These are phyloP conservation scores for Meta bourneti DNA, from an alignment of 2,888 invertebrate genomes.

Conservation along the genomic window DNA sequence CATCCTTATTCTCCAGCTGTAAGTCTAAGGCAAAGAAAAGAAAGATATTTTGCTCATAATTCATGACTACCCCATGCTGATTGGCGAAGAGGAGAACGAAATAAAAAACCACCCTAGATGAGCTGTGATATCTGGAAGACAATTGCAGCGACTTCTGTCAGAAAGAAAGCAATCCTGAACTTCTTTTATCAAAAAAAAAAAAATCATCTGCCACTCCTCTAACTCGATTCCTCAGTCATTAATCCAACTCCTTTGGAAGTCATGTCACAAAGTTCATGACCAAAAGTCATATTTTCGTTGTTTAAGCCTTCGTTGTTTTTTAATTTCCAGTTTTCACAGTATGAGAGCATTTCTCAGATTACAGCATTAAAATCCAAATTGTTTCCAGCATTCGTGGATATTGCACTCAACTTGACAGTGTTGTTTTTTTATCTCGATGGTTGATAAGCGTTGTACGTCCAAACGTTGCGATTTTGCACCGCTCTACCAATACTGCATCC, in stretches of 20 bases:
- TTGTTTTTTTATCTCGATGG: too few species aligned
- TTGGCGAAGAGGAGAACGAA: conserved; percentile 12
- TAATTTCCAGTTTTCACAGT: too few species aligned
- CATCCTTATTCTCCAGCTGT: too few species aligned
- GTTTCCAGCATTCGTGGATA: too few species aligned
- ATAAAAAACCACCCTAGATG: conserved; percentile 4
- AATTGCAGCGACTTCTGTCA: conserved; percentile 52
- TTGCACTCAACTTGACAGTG: too few species aligned
- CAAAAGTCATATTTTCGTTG: too few species aligned
- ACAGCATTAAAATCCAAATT: too few species aligned
- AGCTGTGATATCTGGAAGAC: conserved; percentile 59
- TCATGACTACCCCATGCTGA: conserved; percentile 61
- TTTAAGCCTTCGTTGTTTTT: too few species aligned
- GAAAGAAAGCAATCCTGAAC: conserved; percentile 38
- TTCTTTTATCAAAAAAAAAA: conserved; percentile 29
- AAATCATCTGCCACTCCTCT: conserved; percentile 63
- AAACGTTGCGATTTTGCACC: too few species aligned
- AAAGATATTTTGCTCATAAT: conserved; percentile 25
- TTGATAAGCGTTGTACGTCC: too few species aligned
- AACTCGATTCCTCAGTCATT: conserved; percentile 68
- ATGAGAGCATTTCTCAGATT: too few species aligned
- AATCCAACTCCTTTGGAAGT: conserved; percentile 74
- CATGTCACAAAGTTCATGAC: conserved; percentile 75
- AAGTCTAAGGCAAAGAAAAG: background rate
- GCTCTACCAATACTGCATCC: too few species aligned